Evolutionary conservation across 37 sponge, comb jelly and placozoan species (phyloP).

Genomic region (Oscarella lobularis): DNA sequence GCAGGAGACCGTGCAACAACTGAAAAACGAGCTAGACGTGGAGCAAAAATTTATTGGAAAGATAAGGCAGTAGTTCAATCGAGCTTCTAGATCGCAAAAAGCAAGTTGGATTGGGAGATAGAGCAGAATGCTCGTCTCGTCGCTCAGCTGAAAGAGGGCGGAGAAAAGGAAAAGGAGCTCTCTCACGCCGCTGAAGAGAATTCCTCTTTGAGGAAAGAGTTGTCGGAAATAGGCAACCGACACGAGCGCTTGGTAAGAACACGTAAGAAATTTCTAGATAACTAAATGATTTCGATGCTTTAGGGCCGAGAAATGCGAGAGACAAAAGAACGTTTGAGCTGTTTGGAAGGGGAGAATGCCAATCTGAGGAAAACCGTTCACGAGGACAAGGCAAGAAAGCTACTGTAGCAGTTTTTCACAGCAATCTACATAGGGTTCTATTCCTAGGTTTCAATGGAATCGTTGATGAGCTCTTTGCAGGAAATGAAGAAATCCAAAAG

Average conservation of each 20-base stretch:
- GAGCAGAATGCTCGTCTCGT: constrained; percentile 41
- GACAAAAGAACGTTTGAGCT: neutral
- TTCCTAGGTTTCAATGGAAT: constrained; percentile 29
- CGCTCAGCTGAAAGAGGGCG: constrained; percentile 47
- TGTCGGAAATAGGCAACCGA: neutral
- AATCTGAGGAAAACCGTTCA: neutral
- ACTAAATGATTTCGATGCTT: neutral
- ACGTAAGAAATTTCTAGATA: neutral
- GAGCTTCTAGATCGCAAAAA: constrained; percentile 16
- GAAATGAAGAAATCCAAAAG: constrained; percentile 18
- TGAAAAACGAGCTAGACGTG: constrained; percentile 49
- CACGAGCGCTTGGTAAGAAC: neutral
- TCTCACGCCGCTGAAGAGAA: neutral
- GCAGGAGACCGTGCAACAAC: constrained; percentile 22
- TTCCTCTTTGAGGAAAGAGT: neutral
- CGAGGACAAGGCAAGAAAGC: neutral
- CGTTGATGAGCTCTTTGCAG: constrained; percentile 34
- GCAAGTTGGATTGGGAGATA: constrained; percentile 45
- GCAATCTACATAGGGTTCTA: too few species aligned
- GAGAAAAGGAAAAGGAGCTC: constrained; percentile 20
- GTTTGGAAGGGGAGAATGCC: neutral
- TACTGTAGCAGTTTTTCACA: too few species aligned
- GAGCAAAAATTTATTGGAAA: neutral
- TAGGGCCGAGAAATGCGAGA: neutral
- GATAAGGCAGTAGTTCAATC: neutral